Evolutionary conservation across 2,113 vertebrate species (phyloP).

Genomic region (Pimephales promelas): DNA sequence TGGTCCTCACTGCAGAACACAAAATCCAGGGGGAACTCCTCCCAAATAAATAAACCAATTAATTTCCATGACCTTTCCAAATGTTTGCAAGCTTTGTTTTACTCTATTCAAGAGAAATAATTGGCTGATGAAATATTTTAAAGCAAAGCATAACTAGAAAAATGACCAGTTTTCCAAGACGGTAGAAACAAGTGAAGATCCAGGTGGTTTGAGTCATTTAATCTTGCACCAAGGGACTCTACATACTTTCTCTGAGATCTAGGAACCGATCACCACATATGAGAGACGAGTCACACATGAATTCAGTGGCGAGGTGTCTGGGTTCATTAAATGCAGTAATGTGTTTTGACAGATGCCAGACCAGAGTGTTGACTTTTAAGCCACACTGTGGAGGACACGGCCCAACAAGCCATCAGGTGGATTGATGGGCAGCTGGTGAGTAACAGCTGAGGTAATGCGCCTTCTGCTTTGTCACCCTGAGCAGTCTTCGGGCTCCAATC

Average conservation of each 20-base stretch:
- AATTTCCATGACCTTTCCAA: background rate
- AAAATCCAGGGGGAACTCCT: too few relatives aligned
- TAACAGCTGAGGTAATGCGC: conserved; percentile 43
- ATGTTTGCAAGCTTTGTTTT: background rate
- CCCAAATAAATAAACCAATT: background rate
- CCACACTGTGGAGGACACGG: conserved; percentile 42
- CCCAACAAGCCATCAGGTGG: conserved; percentile 54
- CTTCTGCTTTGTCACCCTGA: conserved; percentile 65
- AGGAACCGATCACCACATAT: background rate
- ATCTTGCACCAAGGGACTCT: background rate
- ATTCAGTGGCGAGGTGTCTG: conserved; percentile 14
- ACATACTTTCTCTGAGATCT: background rate
- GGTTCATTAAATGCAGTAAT: conserved; percentile 39
- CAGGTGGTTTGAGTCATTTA: background rate
- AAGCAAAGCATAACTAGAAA: background rate
- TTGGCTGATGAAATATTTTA: background rate
- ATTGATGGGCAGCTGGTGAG: conserved; percentile 45
- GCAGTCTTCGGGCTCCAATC: conserved; percentile 73
- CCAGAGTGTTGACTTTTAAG: conserved; percentile 49
- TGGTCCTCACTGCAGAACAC: too few relatives aligned
- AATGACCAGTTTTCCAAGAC: background rate
- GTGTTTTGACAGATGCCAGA: conserved; percentile 48
- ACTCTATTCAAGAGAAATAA: background rate
- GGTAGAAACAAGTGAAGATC: background rate
- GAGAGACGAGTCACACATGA: conserved; percentile 5